Conservation (phyloP, 2,888 invertebrate species). For the Xestia rhomboidea region DNA sequence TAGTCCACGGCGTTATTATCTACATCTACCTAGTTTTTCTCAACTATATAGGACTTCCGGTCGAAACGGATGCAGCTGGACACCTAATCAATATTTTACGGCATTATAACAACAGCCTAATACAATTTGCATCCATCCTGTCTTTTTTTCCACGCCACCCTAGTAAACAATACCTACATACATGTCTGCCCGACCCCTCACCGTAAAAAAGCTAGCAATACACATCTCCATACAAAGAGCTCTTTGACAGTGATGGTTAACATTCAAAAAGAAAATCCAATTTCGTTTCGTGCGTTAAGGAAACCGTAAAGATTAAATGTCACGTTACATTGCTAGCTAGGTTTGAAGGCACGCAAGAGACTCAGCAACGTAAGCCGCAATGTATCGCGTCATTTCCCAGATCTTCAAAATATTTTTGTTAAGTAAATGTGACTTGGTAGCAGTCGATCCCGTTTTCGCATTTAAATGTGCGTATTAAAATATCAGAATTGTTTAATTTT, state of each 20-base stretch:
- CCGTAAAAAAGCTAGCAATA: conserved; percentile 13
- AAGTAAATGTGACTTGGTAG: conserved; percentile 32
- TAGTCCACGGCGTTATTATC: neutral
- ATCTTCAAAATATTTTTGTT: conserved; percentile 37
- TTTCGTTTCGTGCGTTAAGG: conserved; percentile 35
- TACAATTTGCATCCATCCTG: conserved; percentile 5
- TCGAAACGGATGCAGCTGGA: neutral
- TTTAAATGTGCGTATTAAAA: conserved; percentile 38
- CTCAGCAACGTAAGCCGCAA: conserved; percentile 47
- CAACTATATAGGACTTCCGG: neutral
- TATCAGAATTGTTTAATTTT: conserved; percentile 2
- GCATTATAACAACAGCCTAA: neutral
- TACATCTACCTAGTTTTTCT: neutral
- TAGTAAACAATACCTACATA: neutral
- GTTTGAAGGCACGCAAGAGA: conserved; percentile 35
- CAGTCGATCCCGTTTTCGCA: conserved; percentile 24
- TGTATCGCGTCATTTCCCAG: conserved; percentile 44
- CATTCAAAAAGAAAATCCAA: conserved; percentile 57
- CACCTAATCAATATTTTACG: neutral
- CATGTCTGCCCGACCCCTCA: conserved; percentile 5
- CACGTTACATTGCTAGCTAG: conserved; percentile 58
- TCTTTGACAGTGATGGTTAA: conserved; percentile 24
- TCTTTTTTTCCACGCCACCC: conserved; percentile 1
- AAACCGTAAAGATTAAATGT: conserved; percentile 49
- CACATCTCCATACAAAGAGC: conserved; percentile 45